Evolutionary conservation across 2,888 invertebrate species (phyloP).

Genomic region (Furcula furcula): DNA sequence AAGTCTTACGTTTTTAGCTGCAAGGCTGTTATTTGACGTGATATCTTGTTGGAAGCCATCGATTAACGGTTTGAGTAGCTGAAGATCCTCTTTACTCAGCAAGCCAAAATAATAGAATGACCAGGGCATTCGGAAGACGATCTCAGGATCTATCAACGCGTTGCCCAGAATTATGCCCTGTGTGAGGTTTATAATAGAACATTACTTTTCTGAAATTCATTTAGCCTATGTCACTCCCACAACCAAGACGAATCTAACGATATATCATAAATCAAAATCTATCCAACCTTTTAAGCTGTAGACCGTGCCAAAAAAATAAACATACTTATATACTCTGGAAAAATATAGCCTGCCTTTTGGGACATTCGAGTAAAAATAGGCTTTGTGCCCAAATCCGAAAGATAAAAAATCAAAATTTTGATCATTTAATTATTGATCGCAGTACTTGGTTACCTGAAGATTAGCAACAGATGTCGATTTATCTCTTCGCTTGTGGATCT

Average conservation of each 20-base stretch:
- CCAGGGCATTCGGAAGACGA: slow-evolving; percentile 54
- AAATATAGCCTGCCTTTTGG: not conserved
- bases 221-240: not conserved
- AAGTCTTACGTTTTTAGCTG: slow-evolving; percentile 59
- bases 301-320: too few species aligned
- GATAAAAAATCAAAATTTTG: not conserved
- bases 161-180: slow-evolving; percentile 70
- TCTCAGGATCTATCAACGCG: slow-evolving; percentile 60
- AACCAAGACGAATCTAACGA: too few species aligned
- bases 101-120: slow-evolving; percentile 64
- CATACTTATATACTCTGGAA: not conserved
- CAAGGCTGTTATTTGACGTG: slow-evolving; percentile 50
- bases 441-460: slow-evolving; percentile 52
- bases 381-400: too few species aligned
- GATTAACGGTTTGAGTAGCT: slow-evolving; percentile 48
- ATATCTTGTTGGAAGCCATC: slow-evolving; percentile 53
- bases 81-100: slow-evolving; percentile 53
- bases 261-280: too few species aligned
- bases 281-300: too few species aligned
- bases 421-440: not conserved
- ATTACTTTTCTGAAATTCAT: not conserved
- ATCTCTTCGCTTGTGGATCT: slow-evolving; percentile 69
- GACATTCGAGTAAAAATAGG: too few species aligned
- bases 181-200: slow-evolving; percentile 5
- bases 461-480: slow-evolving; percentile 52